Evolutionary conservation across 2,888 invertebrate species (phyloP).

Genomic region (Pasiphila rectangulata): DNA sequence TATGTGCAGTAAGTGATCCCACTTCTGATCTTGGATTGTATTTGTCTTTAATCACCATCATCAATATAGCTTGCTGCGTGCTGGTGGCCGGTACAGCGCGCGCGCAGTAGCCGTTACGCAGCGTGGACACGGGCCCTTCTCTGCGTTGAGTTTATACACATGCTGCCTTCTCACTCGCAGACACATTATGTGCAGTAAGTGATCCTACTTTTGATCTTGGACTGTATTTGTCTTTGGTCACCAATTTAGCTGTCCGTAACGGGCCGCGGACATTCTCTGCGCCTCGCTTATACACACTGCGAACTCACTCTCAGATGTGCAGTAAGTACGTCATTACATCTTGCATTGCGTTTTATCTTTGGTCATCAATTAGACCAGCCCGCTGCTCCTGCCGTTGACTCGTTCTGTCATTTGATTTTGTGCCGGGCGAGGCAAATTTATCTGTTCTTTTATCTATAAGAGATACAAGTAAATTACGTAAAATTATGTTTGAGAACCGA

Average conservation of each 20-base stretch:
- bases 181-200: constrained; percentile 72
- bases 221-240: neutral
- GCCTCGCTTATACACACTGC: constrained; percentile 86
- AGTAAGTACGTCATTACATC: constrained; percentile 43
- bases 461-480: too few species aligned
- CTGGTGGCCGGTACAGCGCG: constrained; percentile 92
- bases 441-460: too few species aligned
- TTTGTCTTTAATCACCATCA: neutral
- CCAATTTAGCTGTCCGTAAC: constrained; percentile 85
- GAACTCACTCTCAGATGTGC: constrained; percentile 73
- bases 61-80: constrained; percentile 76
- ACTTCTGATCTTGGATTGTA: neutral
- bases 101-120: constrained; percentile 93
- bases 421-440: too few species aligned
- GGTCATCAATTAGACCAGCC: too few species aligned
- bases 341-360: neutral
- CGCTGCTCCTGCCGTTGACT: too few species aligned
- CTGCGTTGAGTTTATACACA: constrained; percentile 86
- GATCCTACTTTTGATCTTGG: neutral
- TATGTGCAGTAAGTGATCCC: constrained; percentile 62
- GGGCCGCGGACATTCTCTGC: constrained; percentile 90
- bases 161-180: constrained; percentile 82
- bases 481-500: too few species aligned
- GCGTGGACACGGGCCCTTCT: constrained; percentile 93
- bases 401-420: too few species aligned